Evolutionary conservation across 2,113 vertebrate genomes (phyloP).

Genomic region (Butastur rufipennis): DNA sequence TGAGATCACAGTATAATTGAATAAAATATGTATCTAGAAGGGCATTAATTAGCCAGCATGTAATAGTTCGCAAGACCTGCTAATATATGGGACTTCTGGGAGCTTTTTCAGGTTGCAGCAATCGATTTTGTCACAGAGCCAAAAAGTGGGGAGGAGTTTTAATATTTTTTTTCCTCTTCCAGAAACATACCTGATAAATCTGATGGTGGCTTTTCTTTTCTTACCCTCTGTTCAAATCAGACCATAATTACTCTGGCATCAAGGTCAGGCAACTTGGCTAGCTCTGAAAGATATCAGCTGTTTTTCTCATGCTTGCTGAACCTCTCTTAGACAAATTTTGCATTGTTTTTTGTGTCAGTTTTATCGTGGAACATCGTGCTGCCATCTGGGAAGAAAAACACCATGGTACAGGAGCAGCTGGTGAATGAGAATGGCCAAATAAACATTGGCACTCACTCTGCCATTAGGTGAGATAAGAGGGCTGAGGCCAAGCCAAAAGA

Average conservation of each 20-base stretch:
- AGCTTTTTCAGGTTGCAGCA: constrained; percentile 40
- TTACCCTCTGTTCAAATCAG: constrained; percentile 67
- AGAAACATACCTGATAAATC: constrained; percentile 71
- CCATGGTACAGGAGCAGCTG: constrained; percentile 77
- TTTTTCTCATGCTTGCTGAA: constrained; percentile 78
- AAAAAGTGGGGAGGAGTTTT: not conserved
- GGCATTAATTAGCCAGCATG: constrained; percentile 59
- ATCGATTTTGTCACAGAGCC: constrained; percentile 61
- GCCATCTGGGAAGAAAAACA: constrained; percentile 82
- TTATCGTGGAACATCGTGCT: constrained; percentile 78
- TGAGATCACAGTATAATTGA: constrained; percentile 58
- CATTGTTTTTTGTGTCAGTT: constrained; percentile 81
- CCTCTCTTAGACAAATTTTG: constrained; percentile 80
- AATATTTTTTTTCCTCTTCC: not conserved
- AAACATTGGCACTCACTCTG: constrained; percentile 76
- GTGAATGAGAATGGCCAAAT: constrained; percentile 77
- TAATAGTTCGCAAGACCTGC: constrained; percentile 24
- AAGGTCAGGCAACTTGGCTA: constrained; percentile 73
- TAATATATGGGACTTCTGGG: constrained; percentile 57
- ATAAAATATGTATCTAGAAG: constrained; percentile 57
- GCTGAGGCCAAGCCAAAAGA: constrained; percentile 64
- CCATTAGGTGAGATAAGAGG: constrained; percentile 80
- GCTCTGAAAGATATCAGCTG: constrained; percentile 77
- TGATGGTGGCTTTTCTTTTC: constrained; percentile 32
- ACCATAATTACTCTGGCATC: constrained; percentile 76